Evolutionary conservation across 2,888 invertebrate genomes (phyloP), one percentile per base, ranked within the genome.

Genomic region (Corythucha ciliata): DNA sequence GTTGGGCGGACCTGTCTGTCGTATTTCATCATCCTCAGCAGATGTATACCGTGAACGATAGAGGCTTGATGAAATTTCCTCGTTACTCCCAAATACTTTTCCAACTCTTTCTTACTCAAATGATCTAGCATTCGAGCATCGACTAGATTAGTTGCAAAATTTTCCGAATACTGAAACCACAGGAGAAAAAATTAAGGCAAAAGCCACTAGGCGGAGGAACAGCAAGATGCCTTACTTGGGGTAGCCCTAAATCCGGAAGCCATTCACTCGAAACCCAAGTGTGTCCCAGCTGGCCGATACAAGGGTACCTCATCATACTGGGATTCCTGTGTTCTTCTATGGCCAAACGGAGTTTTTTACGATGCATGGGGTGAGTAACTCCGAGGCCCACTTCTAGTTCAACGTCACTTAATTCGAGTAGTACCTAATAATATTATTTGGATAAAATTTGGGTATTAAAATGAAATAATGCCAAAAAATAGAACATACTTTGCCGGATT

Each of bases 11-110:
- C 83, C 76, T 89, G 88, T 66, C 89, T 76, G 68, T 94, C 92
- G 66, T 91, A 94, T 65, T 89, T 88, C 72, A 92, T 81, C 72
- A 90, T 86, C 59, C 91, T 77, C 60, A 94, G 74, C 61, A 94
- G 74, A 71, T 93, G 91, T 59, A 94, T 88, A 54, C 89, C 93
- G 66, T 92, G 91, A 46, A 92, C 86, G 61, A 94, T 84, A 61
- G 91, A 91, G 8, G 89, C 87, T 70, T 93, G 92, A 72, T 93
- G 92, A 69, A 92, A 92, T 70, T 92, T 92, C 57, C 91, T 77
- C 29, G 88, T 89, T 7, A 94, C 89, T 6, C 87, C 88, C 49
- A 94, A 77, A 67, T 90, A 83, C 69, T 92, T 93, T 69, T 93
- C 93, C 64, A 94, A 72, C 67, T 94, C 93, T 66, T 92, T 91